Base-by-base conservation (phyloP, 37 sponge, comb jelly and placozoan genomes). In the Crambe crambe region DNA sequence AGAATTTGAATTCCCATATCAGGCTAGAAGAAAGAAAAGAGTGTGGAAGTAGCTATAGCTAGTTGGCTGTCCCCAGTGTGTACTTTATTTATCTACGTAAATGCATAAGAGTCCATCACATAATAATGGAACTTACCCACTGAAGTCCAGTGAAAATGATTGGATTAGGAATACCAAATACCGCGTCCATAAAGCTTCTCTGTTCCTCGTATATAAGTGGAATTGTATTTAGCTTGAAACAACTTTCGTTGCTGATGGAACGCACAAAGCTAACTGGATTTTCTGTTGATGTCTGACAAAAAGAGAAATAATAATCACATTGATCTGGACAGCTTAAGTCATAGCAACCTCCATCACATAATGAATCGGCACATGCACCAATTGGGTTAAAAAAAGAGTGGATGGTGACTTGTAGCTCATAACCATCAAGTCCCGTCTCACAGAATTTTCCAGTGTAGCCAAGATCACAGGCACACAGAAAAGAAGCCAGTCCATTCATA, bases 391-490 rank as follows among this genome's bases (percentile, higher is more conserved):
- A 26, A 26, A 58, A 58, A 26, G 59, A 58, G 59, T 58, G 21
- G 20, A 58, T 4, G 25, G 59, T 58, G 2, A 58, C 20, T 26
- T 58, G 17, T 12, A 58, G 17, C 20, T 58, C 26, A 74, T 80
- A 86, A 27, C 77, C 83, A 63, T 88, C 82, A 37, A 86, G 61
- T 10, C 70, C 43, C n/a, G n/a, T n/a, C n/a, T n/a, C n/a, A n/a
- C n/a, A n/a, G n/a, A n/a, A n/a, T n/a, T n/a, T n/a, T n/a, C n/a
- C n/a, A n/a, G n/a, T n/a, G n/a, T n/a, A n/a, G n/a, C n/a, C n/a
- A n/a, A n/a, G n/a, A n/a, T n/a, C n/a, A n/a, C n/a, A n/a, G n/a
- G n/a, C n/a, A n/a, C n/a, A n/a, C n/a, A n/a, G n/a, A n/a, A n/a
- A n/a, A n/a, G n/a, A n/a, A n/a, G n/a, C n/a, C n/a, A n/a, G n/a